phyloP scores from a whole-genome alignment of 53 echinoderm and acorn worm species.

The Holothuria scabra region DNA sequence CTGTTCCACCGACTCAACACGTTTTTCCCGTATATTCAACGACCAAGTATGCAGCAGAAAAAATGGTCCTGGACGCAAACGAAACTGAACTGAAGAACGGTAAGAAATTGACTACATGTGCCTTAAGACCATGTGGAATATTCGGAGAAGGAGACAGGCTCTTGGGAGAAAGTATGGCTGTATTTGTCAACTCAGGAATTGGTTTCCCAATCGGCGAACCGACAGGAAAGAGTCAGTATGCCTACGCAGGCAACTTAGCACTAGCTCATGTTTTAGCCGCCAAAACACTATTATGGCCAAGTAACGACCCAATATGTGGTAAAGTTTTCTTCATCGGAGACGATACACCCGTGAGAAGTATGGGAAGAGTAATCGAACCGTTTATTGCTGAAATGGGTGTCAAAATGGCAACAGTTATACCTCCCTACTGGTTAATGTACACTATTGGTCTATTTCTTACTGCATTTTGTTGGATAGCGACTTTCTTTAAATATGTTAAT shows the following conservation, averaged over 20 bases:
- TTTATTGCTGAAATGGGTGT: constrained; percentile 44
- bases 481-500: constrained; percentile 41
- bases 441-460: constrained; percentile 54
- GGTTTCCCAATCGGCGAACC: constrained; percentile 54
- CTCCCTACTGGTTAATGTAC: constrained; percentile 69
- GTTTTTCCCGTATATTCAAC: constrained; percentile 53
- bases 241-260: constrained; percentile 80
- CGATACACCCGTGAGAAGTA: constrained; percentile 60
- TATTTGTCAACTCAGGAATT: constrained; percentile 26
- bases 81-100: constrained; percentile 55
- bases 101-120: constrained; percentile 62
- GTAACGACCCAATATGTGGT: constrained; percentile 32
- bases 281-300: constrained; percentile 48
- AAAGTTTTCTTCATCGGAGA: constrained; percentile 70
- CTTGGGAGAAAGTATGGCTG: neutral
- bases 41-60: constrained; percentile 70
- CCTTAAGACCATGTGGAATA: constrained; percentile 54
- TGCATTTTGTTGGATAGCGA: constrained; percentile 53
- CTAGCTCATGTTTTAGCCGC: constrained; percentile 63
- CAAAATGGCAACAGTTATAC: constrained; percentile 31
- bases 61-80: constrained; percentile 65
- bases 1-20: constrained; percentile 18
- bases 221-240: constrained; percentile 56
- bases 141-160: constrained; percentile 71
- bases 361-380: constrained; percentile 56